Percentiles rank a stretch among this genome's conserved stretches.
Evolutionary conservation across 2,888 invertebrate genomes (phyloP).

Genomic region (Reticulitermes lucifugus): DNA sequence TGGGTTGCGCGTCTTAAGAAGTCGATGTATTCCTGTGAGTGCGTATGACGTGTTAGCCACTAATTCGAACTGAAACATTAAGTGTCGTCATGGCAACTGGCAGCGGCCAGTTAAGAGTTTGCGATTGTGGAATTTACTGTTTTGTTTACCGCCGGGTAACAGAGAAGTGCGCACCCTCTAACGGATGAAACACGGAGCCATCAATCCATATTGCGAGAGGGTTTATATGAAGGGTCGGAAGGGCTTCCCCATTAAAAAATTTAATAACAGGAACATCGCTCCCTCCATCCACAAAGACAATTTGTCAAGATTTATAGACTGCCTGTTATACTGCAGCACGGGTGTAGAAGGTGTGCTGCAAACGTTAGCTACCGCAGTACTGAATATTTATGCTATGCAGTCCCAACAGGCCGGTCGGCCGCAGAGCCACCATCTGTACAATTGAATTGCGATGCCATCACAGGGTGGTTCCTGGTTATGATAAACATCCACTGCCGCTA

Average conservation of each 20-base stretch:
- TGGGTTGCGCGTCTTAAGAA: no score
- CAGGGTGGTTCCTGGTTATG: no score
- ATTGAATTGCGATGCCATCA: not conserved
- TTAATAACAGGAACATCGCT: slow-evolving; percentile 46
- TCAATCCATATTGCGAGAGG: slow-evolving; percentile 17
- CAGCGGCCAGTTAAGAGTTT: not conserved
- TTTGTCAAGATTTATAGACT: slow-evolving; percentile 44
- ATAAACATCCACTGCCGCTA: no score
- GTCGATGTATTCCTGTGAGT: not conserved
- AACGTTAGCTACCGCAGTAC: slow-evolving; percentile 10
- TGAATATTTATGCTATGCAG: slow-evolving; percentile 16
- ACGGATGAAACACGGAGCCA: not conserved
- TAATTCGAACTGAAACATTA: not conserved
- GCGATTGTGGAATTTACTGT: not conserved
- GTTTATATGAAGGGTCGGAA: slow-evolving; percentile 4
- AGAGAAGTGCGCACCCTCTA: not conserved
- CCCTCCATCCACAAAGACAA: slow-evolving; percentile 43
- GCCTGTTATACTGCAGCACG: not conserved
- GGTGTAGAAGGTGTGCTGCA: slow-evolving; percentile 25
- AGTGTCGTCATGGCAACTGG: slow-evolving; percentile 2
- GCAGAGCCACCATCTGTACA: not conserved
- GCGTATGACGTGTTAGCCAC: not conserved
- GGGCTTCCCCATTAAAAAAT: slow-evolving; percentile 46
- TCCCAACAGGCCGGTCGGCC: not conserved
- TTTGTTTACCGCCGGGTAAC: not conserved